Evolutionary conservation across 2,888 invertebrate species (phyloP).

Genomic region (Cryptosula pallasiana): DNA sequence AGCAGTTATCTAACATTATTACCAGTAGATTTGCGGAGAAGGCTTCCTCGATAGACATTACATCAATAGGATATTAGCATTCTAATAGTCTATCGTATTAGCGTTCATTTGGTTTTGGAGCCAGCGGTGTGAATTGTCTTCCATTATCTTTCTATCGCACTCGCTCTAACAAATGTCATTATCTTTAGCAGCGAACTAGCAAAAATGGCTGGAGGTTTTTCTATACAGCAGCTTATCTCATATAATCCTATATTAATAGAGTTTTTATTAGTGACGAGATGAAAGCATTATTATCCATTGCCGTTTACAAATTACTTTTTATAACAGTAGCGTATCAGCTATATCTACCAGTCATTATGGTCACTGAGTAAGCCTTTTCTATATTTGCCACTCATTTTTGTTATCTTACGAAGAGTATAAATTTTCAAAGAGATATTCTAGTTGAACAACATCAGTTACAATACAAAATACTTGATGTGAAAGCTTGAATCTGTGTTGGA

Average conservation of each 20-base stretch:
- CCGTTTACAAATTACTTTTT: conserved; percentile 15
- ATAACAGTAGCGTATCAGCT: conserved; percentile 14
- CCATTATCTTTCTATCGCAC: no score
- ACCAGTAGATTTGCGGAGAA: no score
- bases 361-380: neutral
- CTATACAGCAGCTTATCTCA: neutral
- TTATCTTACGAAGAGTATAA: neutral
- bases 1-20: no score
- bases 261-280: conserved; percentile 11
- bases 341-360: neutral
- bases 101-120: no score
- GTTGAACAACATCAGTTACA: neutral
- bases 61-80: no score
- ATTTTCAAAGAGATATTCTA: conserved; percentile 10
- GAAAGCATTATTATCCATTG: neutral
- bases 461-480: neutral
- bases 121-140: no score
- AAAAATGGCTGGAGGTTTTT: neutral
- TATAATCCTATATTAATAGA: conserved; percentile 18
- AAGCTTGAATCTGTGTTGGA: neutral
- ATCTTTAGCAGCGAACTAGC: neutral
- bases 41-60: no score
- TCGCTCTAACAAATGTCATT: no score
- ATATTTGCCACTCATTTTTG: neutral
- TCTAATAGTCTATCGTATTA: no score